Evolutionary conservation across 2,888 invertebrate species (phyloP).

Genomic region (Himalopsyche kuldschensis): DNA sequence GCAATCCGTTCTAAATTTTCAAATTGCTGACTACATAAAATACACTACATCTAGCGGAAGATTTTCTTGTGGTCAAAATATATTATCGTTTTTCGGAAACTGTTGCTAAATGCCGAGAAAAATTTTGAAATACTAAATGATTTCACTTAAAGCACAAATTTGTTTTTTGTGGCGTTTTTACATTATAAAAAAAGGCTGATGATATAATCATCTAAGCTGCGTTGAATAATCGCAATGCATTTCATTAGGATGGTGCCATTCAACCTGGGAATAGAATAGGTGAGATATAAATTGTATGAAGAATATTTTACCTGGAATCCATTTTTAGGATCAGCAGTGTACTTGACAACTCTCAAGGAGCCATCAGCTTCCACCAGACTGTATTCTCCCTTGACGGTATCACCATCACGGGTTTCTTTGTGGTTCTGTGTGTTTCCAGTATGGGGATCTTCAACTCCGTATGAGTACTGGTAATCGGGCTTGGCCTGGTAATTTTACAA

Average conservation of each 20-base stretch:
- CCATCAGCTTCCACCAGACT: slow-evolving; percentile 76
- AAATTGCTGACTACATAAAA: no score
- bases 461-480: slow-evolving; percentile 75
- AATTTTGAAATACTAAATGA: no score
- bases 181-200: neutral
- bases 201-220: neutral
- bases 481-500: slow-evolving; percentile 58
- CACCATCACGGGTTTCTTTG: slow-evolving; percentile 71
- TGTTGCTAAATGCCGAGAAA: no score
- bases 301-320: slow-evolving; percentile 67
- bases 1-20: no score
- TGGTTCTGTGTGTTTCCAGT: slow-evolving; percentile 74
- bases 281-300: no score
- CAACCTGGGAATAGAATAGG: neutral
- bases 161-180: no score
- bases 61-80: no score
- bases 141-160: neutral
- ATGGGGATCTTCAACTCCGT: slow-evolving; percentile 74
- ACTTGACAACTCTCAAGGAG: slow-evolving; percentile 69
- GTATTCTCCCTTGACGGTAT: slow-evolving; percentile 73
- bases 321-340: slow-evolving; percentile 72
- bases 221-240: neutral
- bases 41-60: no score
- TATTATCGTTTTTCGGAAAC: neutral
- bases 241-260: neutral